Base-by-base conservation (phyloP, 2,888 invertebrate genomes). In the Drosophila tanythrix region DNA sequence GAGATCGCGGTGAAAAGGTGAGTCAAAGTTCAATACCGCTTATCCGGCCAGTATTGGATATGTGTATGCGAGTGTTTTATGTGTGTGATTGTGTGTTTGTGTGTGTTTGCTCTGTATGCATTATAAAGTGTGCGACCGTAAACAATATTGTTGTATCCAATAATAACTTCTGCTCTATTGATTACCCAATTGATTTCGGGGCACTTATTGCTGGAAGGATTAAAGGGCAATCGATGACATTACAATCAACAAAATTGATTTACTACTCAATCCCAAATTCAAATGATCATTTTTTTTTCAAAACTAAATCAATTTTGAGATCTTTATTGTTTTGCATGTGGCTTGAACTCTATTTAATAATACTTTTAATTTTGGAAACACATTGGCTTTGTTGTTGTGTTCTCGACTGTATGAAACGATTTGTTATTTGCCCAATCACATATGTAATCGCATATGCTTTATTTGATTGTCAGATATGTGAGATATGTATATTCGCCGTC, bases 1-100 rank as follows among this genome's bases (percentile, higher is more conserved):
- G 96, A n/a, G 96, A 96, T 90, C 93, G 95, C 76, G 96, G 97
- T 74, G 96, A 96, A 84, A 95, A 97, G 91, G 97, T 95, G 92
- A 94, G 94, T 94, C 78, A 79, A 72, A 73, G 88, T 66, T 64
- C 86, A 82, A 81, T 55, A 52, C 36, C 46, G 58, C 53, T 64
- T 70, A 48, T 66, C 27, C 65, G 62, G 58, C 65, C 74, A 75
- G 73, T 71, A 70, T 56, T 35, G 31, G 11, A 3, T 48, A 18
- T 21, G 25, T 51, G 33, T 50, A 31, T 58, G 33, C 31, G 62
- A 50, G 36, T 53, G 68, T 56, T 55, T 33, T 31, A 58, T 46
- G 38, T 56, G 65, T 57, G 40, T 48, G 36, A 50, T 46, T n/a
- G 52, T 60, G 67, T 64, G 66, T 53, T 35, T 61, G 33, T 36